Conservation (phyloP, 2,888 invertebrate genomes). For the Pandemis cinnamomeana region DNA sequence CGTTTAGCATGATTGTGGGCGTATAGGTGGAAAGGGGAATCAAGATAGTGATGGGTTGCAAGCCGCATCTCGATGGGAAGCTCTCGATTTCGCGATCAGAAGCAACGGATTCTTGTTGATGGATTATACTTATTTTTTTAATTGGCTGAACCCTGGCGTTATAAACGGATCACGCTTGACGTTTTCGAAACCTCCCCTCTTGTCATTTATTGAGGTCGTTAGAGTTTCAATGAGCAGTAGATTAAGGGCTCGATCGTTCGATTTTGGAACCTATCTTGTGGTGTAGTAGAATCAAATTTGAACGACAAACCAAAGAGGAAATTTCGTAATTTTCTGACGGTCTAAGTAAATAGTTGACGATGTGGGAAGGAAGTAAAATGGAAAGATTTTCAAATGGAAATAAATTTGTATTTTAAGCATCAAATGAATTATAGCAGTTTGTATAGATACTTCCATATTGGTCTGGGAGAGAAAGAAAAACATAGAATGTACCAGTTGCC, state of each 20-base stretch:
- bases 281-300: not conserved
- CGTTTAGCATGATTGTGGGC: too few species aligned
- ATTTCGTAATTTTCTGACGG: conserved; percentile 32
- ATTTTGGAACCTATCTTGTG: conserved; percentile 12
- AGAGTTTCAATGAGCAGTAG: conserved; percentile 33
- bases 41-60: too few species aligned
- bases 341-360: conserved; percentile 37
- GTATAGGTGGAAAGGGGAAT: too few species aligned
- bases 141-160: not conserved
- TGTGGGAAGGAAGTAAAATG: conserved; percentile 23
- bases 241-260: conserved; percentile 10
- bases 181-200: conserved; percentile 8
- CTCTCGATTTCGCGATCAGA: too few species aligned
- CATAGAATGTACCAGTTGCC: too few species aligned
- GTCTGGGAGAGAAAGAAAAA: too few species aligned
- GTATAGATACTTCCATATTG: too few species aligned
- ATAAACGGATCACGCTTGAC: conserved; percentile 8
- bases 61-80: too few species aligned
- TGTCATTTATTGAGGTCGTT: conserved; percentile 38
- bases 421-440: too few species aligned
- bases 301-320: not conserved
- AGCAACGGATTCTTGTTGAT: too few species aligned
- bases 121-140: too few species aligned
- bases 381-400: not conserved
- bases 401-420: not conserved